Percentiles rank a stretch among this genome's conserved stretches.
Evolutionary conservation across 2,113 vertebrate species (phyloP).

Genomic region (Catagonus wagneri): DNA sequence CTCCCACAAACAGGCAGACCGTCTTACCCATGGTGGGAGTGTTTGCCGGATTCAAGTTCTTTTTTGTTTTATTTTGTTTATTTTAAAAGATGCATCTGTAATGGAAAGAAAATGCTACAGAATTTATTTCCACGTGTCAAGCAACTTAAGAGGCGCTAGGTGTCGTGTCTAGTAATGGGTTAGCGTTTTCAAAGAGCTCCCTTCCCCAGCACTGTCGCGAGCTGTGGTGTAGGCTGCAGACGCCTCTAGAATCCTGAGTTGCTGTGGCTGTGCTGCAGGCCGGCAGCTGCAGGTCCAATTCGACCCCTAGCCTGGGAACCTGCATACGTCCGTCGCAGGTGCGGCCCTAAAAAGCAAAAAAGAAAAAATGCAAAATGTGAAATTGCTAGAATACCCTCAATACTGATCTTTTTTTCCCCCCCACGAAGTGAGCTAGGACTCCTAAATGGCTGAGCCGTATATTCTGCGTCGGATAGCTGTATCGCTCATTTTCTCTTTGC

Average conservation of each 20-base stretch:
- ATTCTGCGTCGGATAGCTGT: background rate
- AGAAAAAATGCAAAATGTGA: background rate
- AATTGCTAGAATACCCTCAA: background rate
- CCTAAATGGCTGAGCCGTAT: background rate
- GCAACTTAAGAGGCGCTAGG: background rate
- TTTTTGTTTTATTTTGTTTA: conserved; percentile 64
- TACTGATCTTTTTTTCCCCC: background rate
- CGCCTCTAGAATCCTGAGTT: too few species aligned
- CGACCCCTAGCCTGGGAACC: too few species aligned
- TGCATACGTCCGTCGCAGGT: too few species aligned
- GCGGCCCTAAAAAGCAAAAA: too few species aligned
- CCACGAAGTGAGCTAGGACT: background rate
- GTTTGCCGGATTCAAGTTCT: background rate
- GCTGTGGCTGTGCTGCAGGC: too few species aligned
- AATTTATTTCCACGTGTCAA: background rate
- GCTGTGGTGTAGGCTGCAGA: too few species aligned
- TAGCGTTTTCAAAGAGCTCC: background rate
- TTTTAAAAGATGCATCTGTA: conserved; percentile 74
- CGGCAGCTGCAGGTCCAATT: too few species aligned
- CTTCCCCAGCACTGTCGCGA: too few species aligned
- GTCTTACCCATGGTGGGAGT: rapidly evolving
- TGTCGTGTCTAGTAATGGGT: background rate
- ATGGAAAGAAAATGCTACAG: conserved; percentile 65
- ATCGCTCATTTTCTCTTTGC: background rate
- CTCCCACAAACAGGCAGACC: background rate